Percentiles rank a stretch among this genome's conserved stretches.
phyloP scores from a whole-genome alignment of 2,888 invertebrate species.

The Thereva unica region DNA sequence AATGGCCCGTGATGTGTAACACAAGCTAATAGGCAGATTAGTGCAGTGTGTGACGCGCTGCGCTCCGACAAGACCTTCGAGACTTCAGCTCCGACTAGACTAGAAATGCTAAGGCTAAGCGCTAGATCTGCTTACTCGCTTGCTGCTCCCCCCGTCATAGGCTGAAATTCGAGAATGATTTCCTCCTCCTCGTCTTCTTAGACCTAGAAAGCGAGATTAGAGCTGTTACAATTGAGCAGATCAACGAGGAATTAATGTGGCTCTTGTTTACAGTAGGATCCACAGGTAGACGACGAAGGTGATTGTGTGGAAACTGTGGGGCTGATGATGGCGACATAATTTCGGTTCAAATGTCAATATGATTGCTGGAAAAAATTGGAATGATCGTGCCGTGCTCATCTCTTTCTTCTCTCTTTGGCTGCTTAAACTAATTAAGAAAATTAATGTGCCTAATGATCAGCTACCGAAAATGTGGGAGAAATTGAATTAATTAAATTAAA shows the following conservation, averaged over 20 bases:
- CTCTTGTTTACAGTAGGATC: constrained; percentile 12
- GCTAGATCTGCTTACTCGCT: too few relatives aligned
- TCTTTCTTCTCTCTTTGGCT: too few relatives aligned
- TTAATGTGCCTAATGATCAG: too few relatives aligned
- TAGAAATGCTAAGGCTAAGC: too few relatives aligned
- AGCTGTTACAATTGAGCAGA: constrained; percentile 19
- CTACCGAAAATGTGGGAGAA: too few relatives aligned
- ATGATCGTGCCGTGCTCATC: too few relatives aligned
- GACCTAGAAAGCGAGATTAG: constrained; percentile 16
- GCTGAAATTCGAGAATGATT: constrained; percentile 17
- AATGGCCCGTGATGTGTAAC: constrained; percentile 27
- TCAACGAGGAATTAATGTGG: constrained; percentile 23
- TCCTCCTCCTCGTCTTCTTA: constrained; percentile 20
- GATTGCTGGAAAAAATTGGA: too few relatives aligned
- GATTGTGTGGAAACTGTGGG: neutral
- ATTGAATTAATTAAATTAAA: too few relatives aligned
- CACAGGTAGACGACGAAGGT: neutral
- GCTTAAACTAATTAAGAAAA: too few relatives aligned
- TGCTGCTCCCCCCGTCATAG: neutral
- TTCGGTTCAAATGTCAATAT: too few relatives aligned
- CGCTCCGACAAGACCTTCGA: constrained; percentile 13
- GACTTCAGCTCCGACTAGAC: constrained; percentile 18
- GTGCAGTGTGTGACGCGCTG: constrained; percentile 21
- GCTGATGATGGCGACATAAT: too few relatives aligned
- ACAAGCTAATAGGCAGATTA: constrained; percentile 20